Evolutionary conservation across 2,113 vertebrate genomes (phyloP), one percentile per base, ranked within the genome.

Genomic region (Colossoma macropomum): DNA sequence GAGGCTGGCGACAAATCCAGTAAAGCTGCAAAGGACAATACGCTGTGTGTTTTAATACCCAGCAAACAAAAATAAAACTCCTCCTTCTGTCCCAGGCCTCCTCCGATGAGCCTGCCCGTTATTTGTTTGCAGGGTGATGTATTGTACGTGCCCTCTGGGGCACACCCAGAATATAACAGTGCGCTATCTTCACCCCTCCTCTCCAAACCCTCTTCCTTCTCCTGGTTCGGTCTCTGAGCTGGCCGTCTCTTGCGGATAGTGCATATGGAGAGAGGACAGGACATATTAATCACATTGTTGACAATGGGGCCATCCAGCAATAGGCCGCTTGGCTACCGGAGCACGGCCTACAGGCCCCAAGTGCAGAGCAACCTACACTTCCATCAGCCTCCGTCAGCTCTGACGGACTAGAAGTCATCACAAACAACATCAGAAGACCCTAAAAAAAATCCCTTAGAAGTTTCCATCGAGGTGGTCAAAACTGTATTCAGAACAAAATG

Each of bases 271-370:
- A 80, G 84, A 91, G 89, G 89, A 80, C 88, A 81, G 90, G 90
- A 91, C 86, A 87, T 92, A 94, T 94, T 92, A 93, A 94, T 94
- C 93, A 94, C 92, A 87, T 88, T 89, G 88, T 89, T 92, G 93
- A 93, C 91, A 92, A 91, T 90, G 88, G 89, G 84, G 87, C 88
- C 62, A 84, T 90, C 86, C 70, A 62, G 56, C 79, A 75, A 83
- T 80, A 27, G 54, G 66, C 72, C 65, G 80, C 63, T 62, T 38
- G 56, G 48, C 32, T 66, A 15, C 23, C 65, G 76, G 34, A 56
- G 16, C 21, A 13, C 16, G 66, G 34, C 28, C 63, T 30, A 15
- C 66, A 69, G 66, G 76, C 63, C 30, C 63, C 52, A 32, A 23
- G 77, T 21, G 13, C 25, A 32, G 62, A 45, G 41, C 10, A 41